Conservation (phyloP, 2,797 vertebrate genomes). For the Enteromius fasciolatus region DNA sequence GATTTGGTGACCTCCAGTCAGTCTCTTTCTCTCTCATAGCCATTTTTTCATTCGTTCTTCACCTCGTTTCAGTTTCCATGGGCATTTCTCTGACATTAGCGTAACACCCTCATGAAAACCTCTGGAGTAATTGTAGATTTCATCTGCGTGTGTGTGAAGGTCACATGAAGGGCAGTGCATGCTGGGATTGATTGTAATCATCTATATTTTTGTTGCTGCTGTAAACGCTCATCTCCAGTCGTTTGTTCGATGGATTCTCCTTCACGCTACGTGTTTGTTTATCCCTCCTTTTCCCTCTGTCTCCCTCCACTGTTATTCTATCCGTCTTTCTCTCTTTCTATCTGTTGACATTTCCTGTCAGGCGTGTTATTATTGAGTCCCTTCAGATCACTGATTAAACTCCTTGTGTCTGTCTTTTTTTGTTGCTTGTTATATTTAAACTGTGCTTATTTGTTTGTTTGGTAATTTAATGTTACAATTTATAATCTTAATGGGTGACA, state of each 20-base stretch:
- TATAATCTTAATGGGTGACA: too few relatives aligned
- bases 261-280: constrained; percentile 8
- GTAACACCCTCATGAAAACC: not conserved
- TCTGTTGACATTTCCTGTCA: constrained; percentile 77
- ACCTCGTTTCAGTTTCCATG: not conserved
- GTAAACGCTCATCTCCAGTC: constrained; percentile 16
- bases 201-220: constrained; percentile 29
- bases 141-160: constrained; percentile 19
- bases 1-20: constrained; percentile 22
- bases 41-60: not conserved
- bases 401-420: constrained; percentile 15
- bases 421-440: constrained; percentile 8
- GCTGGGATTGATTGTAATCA: constrained; percentile 47
- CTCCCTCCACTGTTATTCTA: not conserved
- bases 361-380: constrained; percentile 76
- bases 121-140: not conserved
- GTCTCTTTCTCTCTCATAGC: not conserved
- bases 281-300: not conserved
- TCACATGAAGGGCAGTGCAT: constrained; percentile 11
- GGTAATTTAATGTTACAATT: too few relatives aligned
- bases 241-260: constrained; percentile 24
- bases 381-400: constrained; percentile 69
- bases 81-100: not conserved
- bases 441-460: too few relatives aligned
- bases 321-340: constrained; percentile 16